Percentiles rank a stretch among this genome's conserved stretches.
phyloP scores from a whole-genome alignment of 2,113 vertebrate species.

The Triplophysa tibetana region DNA sequence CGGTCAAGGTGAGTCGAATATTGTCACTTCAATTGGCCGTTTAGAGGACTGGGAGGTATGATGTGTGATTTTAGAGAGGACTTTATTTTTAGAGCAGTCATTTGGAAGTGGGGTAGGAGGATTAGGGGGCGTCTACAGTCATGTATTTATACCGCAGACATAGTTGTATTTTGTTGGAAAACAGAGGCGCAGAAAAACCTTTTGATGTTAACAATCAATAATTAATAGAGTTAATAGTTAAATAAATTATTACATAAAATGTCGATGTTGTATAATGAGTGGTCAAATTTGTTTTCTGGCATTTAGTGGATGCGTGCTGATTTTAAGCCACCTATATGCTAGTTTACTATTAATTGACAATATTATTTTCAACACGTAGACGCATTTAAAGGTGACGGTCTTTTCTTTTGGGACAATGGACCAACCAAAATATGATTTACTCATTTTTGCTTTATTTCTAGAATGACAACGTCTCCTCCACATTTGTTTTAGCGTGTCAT shows the following conservation, averaged over 20 bases:
- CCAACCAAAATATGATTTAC: not conserved
- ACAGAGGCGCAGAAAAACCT: too few species aligned
- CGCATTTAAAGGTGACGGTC: not conserved
- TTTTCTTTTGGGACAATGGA: not conserved
- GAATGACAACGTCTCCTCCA: too few species aligned
- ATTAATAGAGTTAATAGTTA: too few species aligned
- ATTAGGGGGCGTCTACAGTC: not conserved
- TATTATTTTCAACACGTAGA: not conserved
- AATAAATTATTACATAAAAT: too few species aligned
- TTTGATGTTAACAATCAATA: too few species aligned
- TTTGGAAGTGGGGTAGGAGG: not conserved
- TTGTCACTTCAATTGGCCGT: not conserved
- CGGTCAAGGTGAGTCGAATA: slow-evolving; percentile 70
- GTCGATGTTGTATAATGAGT: too few species aligned
- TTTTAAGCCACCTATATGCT: not conserved
- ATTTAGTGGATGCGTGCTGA: not conserved
- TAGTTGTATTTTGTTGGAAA: slow-evolving; percentile 3
- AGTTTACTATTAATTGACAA: not conserved
- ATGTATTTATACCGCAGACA: slow-evolving; percentile 44
- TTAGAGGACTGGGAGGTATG: slow-evolving; percentile 1
- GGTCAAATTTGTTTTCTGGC: too few species aligned
- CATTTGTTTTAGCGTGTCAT: too few species aligned
- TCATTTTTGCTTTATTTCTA: too few species aligned
- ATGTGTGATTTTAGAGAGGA: slow-evolving; percentile 32
- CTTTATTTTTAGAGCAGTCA: slow-evolving; percentile 58